Evolutionary conservation across 2,113 vertebrate species (phyloP).

Genomic region (Alectura lathami): DNA sequence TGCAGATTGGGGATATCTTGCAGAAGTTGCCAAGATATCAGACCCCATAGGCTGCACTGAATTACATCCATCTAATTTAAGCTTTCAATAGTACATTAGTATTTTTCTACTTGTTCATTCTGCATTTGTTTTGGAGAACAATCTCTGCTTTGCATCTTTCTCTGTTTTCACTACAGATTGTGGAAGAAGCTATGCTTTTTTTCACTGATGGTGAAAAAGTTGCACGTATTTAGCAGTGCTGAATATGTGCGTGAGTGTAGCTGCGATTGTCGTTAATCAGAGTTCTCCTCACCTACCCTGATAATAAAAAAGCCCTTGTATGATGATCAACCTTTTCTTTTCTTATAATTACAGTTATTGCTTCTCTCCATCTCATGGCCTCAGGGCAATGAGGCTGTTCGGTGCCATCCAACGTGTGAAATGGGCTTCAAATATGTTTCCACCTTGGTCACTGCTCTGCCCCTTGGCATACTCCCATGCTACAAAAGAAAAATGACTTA

Average conservation of each 20-base stretch:
- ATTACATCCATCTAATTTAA: background rate
- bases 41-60: background rate
- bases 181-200: background rate
- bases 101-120: background rate
- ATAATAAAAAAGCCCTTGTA: background rate
- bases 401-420: background rate
- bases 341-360: conserved; percentile 20
- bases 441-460: background rate
- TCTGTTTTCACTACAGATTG: fast-evolving
- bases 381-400: background rate
- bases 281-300: background rate
- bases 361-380: conserved; percentile 9
- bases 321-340: conserved; percentile 6
- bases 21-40: conserved; percentile 6
- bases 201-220: background rate
- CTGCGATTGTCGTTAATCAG: background rate
- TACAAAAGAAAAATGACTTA: conserved; percentile 16
- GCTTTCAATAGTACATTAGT: conserved; percentile 26
- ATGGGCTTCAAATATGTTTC: conserved; percentile 15
- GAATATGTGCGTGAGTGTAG: fast-evolving
- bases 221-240: background rate
- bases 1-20: conserved; percentile 12
- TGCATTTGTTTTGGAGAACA: conserved; percentile 17
- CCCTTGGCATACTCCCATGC: background rate
- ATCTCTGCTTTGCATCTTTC: background rate